A percentile compares a stretch with the other conserved stretches of the same genome.
These are phyloP conservation scores for Anas acuta DNA, from an alignment of 2,797 vertebrate genomes.

Conservation along the genomic window DNA sequence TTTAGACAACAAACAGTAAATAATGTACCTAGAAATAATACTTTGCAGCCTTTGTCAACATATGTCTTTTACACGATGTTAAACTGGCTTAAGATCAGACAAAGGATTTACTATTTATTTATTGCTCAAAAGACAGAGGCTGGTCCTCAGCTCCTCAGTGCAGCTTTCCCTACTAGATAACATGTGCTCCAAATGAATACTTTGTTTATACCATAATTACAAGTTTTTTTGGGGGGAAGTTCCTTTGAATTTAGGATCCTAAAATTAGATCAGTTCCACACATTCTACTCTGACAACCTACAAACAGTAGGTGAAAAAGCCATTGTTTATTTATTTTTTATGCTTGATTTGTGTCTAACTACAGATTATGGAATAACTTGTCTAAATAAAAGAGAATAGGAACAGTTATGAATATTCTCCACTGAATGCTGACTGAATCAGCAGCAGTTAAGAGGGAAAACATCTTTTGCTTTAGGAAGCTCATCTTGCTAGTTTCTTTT, in stretches of 20 bases:
- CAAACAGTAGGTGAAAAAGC: not conserved
- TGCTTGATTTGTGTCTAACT: not conserved
- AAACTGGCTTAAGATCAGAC: not conserved
- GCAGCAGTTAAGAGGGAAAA: not conserved
- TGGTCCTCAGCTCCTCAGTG: not conserved
- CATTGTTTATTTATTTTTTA: not conserved
- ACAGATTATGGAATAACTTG: not conserved
- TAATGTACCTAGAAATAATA: not conserved
- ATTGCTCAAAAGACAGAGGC: not conserved
- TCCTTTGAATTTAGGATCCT: not conserved
- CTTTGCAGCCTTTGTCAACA: slow-evolving; percentile 2
- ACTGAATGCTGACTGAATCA: not conserved
- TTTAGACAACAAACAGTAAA: slow-evolving; percentile 34
- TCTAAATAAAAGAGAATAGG: not conserved
- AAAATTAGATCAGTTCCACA: not conserved
- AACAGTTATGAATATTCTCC: not conserved
- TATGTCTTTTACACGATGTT: not conserved
- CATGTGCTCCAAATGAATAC: not conserved
- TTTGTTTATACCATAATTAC: not conserved
- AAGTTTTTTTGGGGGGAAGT: not conserved
- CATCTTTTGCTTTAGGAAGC: not conserved
- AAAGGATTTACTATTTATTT: not conserved
- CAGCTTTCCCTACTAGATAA: not conserved
- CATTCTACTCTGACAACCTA: not conserved
- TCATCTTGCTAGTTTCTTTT: not conserved